Conservation (phyloP, 1,140 invertebrate genomes). For the Drosophila asahinai region DNA sequence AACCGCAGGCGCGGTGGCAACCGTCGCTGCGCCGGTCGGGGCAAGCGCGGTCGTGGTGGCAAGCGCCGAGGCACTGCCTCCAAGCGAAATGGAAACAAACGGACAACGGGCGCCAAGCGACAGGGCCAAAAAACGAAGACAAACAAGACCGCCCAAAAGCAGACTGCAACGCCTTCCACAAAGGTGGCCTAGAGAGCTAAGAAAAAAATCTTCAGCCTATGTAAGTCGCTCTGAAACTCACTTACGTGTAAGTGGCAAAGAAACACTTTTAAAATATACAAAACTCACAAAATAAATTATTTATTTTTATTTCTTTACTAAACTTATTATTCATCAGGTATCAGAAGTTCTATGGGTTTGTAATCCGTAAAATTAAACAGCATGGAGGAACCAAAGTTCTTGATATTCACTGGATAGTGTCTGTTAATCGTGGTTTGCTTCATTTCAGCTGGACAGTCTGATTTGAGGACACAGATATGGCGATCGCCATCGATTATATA, state of each 20-base stretch:
- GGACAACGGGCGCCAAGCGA: slow-evolving; percentile 26
- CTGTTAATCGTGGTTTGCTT: background rate
- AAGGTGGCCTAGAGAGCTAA: slow-evolving; percentile 7
- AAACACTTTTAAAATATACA: slow-evolving; percentile 9
- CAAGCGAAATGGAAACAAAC: slow-evolving; percentile 24
- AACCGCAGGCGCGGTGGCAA: slow-evolving; percentile 33
- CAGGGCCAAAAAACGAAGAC: slow-evolving; percentile 14
- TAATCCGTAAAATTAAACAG: slow-evolving; percentile 13
- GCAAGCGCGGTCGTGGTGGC: slow-evolving; percentile 34
- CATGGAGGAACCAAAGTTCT: slow-evolving; percentile 20
- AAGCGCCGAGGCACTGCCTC: slow-evolving; percentile 17
- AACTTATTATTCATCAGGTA: background rate
- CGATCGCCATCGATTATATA: slow-evolving; percentile 26
- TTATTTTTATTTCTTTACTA: background rate
- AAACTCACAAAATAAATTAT: background rate
- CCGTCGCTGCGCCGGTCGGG: slow-evolving; percentile 25
- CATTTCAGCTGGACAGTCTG: slow-evolving; percentile 2
- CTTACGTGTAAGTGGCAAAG: background rate
- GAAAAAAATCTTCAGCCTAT: background rate
- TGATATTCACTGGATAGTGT: slow-evolving; percentile 23
- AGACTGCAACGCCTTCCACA: slow-evolving; percentile 7
- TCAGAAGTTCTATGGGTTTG: background rate
- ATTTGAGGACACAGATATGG: slow-evolving; percentile 11
- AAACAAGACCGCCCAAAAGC: slow-evolving; percentile 19
- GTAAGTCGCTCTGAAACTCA: slow-evolving; percentile 14